Conservation (phyloP, 2,888 invertebrate species). For the Oxyteleia sp. region DNA sequence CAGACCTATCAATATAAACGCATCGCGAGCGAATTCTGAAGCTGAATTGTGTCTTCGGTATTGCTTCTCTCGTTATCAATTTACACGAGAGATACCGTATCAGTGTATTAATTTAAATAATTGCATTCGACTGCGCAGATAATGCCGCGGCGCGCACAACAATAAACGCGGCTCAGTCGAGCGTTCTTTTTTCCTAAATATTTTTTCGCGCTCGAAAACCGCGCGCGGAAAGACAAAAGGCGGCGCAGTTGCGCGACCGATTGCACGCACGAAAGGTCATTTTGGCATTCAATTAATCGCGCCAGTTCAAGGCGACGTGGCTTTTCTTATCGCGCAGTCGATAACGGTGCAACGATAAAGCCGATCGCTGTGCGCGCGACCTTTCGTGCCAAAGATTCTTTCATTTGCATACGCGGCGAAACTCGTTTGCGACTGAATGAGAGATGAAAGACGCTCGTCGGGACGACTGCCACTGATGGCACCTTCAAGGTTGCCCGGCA, state of each 20-base stretch:
- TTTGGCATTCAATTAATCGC: constrained; percentile 75
- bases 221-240: constrained; percentile 32
- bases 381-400: constrained; percentile 79
- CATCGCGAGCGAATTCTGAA: not conserved
- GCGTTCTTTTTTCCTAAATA: too few relatives aligned
- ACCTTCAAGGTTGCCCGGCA: constrained; percentile 51
- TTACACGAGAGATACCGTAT: not conserved
- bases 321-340: constrained; percentile 51
- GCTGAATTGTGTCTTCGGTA: too few relatives aligned
- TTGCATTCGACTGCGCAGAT: not conserved
- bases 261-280: constrained; percentile 57
- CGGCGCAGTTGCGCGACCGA: constrained; percentile 24
- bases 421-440: constrained; percentile 79
- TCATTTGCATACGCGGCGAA: constrained; percentile 74
- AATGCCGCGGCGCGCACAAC: not conserved
- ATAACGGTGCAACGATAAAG: constrained; percentile 68
- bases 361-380: constrained; percentile 75
- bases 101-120: not conserved
- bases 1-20: not conserved
- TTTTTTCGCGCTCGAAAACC: not conserved
- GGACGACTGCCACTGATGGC: constrained; percentile 42
- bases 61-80: constrained; percentile 1
- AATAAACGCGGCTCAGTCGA: constrained; percentile 23
- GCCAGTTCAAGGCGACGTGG: constrained; percentile 69
- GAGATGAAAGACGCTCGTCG: constrained; percentile 66